Evolutionary conservation across 2,113 vertebrate genomes (phyloP), one percentile per base, ranked within the genome.

Genomic region (Piaya cayana): DNA sequence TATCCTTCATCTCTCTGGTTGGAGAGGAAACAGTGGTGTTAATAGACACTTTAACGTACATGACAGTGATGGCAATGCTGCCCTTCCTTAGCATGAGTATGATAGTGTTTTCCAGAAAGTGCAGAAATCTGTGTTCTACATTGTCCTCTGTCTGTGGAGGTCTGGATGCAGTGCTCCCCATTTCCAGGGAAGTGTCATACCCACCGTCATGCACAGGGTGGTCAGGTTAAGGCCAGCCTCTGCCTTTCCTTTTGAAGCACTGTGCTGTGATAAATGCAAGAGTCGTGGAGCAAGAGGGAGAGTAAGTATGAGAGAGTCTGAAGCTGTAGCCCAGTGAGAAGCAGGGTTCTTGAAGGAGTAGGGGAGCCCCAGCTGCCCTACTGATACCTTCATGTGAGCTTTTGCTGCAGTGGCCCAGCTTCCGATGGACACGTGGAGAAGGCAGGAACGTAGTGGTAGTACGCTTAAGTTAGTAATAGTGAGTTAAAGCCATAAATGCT

Each of bases 371-470:
- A 32, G 30, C 17, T 59, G 25, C 63, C 22, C 13, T 79, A 3
- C n/a, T 55, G 32, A 8, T 72, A 37, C 23, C 8, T 88, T 70
- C 17, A 8, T 6, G 6, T 53, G 50, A 83, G 19, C 72, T 88
- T 64, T 62, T 2, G 0, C 39, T 69, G 23, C 27, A 58, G 70
- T 64, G 58, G 7, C 32, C 32, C 34, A 56, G 21, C 59, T 90
- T 90, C 49, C 65, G 14, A 13, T 62, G 36, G 36, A 86, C 49
- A 6, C 49, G 12, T 22, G 6, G 45, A 80, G n/a, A 90, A 25
- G 0, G 0, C 25, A 49, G 43, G 39, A 58, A 25, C 11, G 23
- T 69, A 17, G 34, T 71, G 70, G 16, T 82, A 20, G 14, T 64
- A 23, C 34, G 3, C 26, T 68, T 58, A 8, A 45, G 9, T 67